Percentiles rank a stretch among this genome's conserved stretches.
Conservation (phyloP, 2,888 invertebrate genomes). For the Scaptomyza tumidula region DNA sequence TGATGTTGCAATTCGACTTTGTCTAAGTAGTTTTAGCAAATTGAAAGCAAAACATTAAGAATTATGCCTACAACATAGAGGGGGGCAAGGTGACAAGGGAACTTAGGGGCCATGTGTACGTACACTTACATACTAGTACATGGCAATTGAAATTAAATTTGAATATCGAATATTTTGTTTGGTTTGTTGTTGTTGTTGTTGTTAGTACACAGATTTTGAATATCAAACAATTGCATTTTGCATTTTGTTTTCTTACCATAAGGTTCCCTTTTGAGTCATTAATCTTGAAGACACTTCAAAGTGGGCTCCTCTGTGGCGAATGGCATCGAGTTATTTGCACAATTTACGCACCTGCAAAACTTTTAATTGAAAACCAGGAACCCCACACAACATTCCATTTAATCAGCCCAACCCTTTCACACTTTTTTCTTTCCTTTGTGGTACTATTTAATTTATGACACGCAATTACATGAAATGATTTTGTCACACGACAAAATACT, state of each 20-base stretch:
- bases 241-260: slow-evolving; percentile 9
- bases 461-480: slow-evolving; percentile 54
- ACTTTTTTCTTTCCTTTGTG: slow-evolving; percentile 9
- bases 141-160: slow-evolving; percentile 52
- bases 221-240: slow-evolving; percentile 36
- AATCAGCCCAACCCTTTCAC: slow-evolving; percentile 37
- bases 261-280: slow-evolving; percentile 19
- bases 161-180: slow-evolving; percentile 19
- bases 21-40: slow-evolving; percentile 74
- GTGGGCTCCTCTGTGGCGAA: slow-evolving; percentile 37
- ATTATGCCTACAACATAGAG: slow-evolving; percentile 58
- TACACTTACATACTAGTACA: slow-evolving; percentile 53
- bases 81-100: not conserved
- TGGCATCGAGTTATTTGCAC: slow-evolving; percentile 23
- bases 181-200: slow-evolving; percentile 37
- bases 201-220: slow-evolving; percentile 73
- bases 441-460: slow-evolving; percentile 59
- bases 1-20: slow-evolving; percentile 28
- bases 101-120: slow-evolving; percentile 59
- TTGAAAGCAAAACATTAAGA: slow-evolving; percentile 81
- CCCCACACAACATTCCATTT: slow-evolving; percentile 49
- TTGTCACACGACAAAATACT: too few species aligned
- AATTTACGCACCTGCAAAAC: slow-evolving; percentile 77
- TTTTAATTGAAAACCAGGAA: slow-evolving; percentile 81
- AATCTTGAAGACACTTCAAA: slow-evolving; percentile 45